These are phyloP conservation scores for Drosophila borborema DNA, from an alignment of 2,888 invertebrate species.

Conservation along the genomic window DNA sequence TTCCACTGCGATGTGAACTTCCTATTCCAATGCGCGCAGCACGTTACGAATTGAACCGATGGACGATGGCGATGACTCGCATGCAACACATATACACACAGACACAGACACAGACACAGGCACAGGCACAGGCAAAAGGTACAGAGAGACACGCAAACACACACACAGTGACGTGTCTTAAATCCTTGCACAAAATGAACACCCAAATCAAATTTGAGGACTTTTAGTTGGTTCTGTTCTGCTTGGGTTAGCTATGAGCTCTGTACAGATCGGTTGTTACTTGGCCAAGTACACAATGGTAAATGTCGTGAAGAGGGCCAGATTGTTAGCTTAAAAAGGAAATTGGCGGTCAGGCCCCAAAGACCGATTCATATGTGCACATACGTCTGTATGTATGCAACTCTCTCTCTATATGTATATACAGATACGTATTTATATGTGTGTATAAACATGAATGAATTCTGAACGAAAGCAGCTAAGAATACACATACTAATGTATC, in stretches of 20 bases:
- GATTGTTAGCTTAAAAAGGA: slow-evolving; percentile 83
- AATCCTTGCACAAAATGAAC: slow-evolving; percentile 64
- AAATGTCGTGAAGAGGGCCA: slow-evolving; percentile 82
- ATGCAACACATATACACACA: slow-evolving; percentile 21
- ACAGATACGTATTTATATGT: background rate
- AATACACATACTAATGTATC: slow-evolving; percentile 19
- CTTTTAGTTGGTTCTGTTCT: slow-evolving; percentile 17
- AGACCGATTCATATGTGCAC: slow-evolving; percentile 22
- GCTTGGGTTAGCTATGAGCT: slow-evolving; percentile 3
- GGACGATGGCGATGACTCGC: slow-evolving; percentile 48
- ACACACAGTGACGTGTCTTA: slow-evolving; percentile 41
- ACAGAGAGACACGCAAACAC: slow-evolving; percentile 23
- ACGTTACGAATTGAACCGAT: slow-evolving; percentile 45
- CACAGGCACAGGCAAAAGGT: slow-evolving; percentile 24
- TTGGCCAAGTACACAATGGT: slow-evolving; percentile 83
- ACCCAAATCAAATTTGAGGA: slow-evolving; percentile 45
- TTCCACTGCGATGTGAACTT: slow-evolving; percentile 64
- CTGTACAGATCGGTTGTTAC: slow-evolving; percentile 51
- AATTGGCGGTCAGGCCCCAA: slow-evolving; percentile 65
- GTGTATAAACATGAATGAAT: slow-evolving; percentile 52
- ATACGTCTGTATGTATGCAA: slow-evolving; percentile 1
- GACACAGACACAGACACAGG: slow-evolving; percentile 11
- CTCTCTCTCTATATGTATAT: background rate
- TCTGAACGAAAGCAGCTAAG: slow-evolving; percentile 43
- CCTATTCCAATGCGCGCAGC: slow-evolving; percentile 70